These are phyloP conservation scores for Drosophila subsilvestris DNA, from an alignment of 2,888 invertebrate species.

Conservation along the genomic window DNA sequence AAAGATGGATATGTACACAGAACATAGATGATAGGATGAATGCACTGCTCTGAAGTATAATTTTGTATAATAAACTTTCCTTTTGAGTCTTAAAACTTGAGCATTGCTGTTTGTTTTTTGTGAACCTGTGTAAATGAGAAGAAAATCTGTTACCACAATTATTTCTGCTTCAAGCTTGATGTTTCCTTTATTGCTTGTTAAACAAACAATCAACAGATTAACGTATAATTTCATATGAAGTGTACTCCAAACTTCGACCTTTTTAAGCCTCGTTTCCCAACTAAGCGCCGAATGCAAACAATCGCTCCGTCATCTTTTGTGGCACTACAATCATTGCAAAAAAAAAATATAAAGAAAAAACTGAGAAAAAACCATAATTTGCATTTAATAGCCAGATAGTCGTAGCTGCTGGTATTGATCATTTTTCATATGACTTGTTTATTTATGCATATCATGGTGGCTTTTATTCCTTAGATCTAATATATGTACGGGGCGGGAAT, in stretches of 20 bases:
- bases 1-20: no score
- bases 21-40: no score
- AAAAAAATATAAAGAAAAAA: background rate
- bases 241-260: background rate
- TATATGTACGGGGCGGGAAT: conserved; percentile 9
- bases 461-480: background rate
- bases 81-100: background rate
- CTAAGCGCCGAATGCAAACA: conserved; percentile 7
- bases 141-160: background rate
- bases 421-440: conserved; percentile 39
- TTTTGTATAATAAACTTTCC: no score
- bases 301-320: conserved; percentile 31
- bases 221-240: background rate
- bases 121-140: background rate
- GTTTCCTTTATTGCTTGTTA: background rate
- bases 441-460: conserved; percentile 44
- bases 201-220: background rate
- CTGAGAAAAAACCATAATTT: conserved; percentile 34
- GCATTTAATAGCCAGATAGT: conserved; percentile 29
- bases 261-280: background rate
- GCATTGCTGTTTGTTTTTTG: no score
- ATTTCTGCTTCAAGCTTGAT: background rate
- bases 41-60: no score
- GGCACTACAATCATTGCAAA: background rate
- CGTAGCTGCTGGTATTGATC: conserved; percentile 22